Conservation (phyloP, 1,140 invertebrate genomes). For the Aricia agestis region DNA sequence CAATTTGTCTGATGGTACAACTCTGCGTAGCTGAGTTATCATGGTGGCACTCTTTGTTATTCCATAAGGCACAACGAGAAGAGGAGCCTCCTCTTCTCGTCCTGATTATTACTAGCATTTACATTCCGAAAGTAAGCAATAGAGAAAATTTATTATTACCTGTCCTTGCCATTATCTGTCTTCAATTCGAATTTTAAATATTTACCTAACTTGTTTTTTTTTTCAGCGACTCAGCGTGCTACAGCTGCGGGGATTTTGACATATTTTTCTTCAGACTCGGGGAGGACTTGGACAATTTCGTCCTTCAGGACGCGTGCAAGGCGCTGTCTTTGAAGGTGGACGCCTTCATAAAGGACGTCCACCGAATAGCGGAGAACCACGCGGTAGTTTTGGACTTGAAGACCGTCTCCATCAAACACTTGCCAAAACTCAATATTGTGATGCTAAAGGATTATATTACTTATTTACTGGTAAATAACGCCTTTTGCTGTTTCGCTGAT, state of each 20-base stretch:
- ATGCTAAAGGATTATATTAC: conserved; percentile 51
- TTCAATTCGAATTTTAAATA: no score
- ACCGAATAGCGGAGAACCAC: conserved; percentile 42
- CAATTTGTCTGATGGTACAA: no score
- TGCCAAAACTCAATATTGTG: conserved; percentile 55
- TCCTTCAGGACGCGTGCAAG: not conserved
- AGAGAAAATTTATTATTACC: no score
- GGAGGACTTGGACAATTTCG: not conserved
- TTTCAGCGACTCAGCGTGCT: not conserved
- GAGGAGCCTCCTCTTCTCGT: no score
- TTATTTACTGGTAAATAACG: conserved; percentile 49
- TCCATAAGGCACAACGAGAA: no score
- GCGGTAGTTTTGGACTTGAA: conserved; percentile 52
- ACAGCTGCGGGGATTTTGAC: not conserved
- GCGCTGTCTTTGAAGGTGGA: conserved; percentile 33
- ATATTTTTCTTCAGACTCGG: not conserved
- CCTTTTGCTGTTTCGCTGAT: no score
- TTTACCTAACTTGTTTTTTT: no score
- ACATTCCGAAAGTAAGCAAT: no score
- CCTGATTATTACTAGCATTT: no score
- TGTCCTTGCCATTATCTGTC: no score
- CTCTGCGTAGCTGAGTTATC: no score
- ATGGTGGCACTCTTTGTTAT: no score
- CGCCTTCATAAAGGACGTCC: conserved; percentile 40
- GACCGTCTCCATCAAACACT: conserved; percentile 40